Percentiles rank a stretch among this genome's conserved stretches.
Conservation (phyloP, 2,113 vertebrate species). For the Gasterosteus aculeatus region DNA sequence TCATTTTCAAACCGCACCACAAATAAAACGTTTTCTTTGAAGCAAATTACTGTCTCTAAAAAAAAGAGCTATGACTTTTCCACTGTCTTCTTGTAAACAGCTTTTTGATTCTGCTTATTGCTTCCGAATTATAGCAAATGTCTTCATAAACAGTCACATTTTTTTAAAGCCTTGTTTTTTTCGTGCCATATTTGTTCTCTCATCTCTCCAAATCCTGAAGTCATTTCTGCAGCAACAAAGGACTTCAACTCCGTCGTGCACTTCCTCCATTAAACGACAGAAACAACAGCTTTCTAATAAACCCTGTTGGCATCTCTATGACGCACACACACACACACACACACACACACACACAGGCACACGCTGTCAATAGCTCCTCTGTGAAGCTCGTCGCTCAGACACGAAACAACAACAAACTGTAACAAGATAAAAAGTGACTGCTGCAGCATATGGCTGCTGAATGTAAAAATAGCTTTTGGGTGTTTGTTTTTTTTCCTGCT, state of each 20-base stretch:
- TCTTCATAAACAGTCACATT: slow-evolving; percentile 1
- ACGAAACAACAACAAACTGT: slow-evolving; percentile 36
- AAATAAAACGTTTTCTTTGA: no score
- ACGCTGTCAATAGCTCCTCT: slow-evolving; percentile 3
- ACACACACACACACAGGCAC: slow-evolving; percentile 17
- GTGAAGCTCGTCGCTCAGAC: slow-evolving; percentile 16
- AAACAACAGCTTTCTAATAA: slow-evolving; percentile 38
- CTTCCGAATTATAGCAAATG: neutral
- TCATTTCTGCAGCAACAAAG: slow-evolving; percentile 15
- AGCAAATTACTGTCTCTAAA: no score
- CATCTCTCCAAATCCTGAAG: slow-evolving; percentile 18
- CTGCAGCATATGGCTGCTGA: slow-evolving; percentile 34
- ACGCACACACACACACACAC: neutral
- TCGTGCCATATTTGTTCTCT: neutral
- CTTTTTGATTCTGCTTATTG: neutral
- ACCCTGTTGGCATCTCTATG: slow-evolving; percentile 5
- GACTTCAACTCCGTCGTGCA: slow-evolving; percentile 19
- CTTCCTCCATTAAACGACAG: slow-evolving; percentile 20
- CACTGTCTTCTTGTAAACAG: neutral
- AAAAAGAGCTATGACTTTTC: neutral
- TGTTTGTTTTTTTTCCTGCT: slow-evolving; percentile 1
- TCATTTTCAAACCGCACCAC: no score
- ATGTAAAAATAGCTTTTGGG: slow-evolving; percentile 47
- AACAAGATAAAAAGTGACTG: slow-evolving; percentile 26
- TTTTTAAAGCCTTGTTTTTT: neutral